These are phyloP conservation scores for Nezara viridula DNA, from an alignment of 2,888 invertebrate species.

Conservation along the genomic window DNA sequence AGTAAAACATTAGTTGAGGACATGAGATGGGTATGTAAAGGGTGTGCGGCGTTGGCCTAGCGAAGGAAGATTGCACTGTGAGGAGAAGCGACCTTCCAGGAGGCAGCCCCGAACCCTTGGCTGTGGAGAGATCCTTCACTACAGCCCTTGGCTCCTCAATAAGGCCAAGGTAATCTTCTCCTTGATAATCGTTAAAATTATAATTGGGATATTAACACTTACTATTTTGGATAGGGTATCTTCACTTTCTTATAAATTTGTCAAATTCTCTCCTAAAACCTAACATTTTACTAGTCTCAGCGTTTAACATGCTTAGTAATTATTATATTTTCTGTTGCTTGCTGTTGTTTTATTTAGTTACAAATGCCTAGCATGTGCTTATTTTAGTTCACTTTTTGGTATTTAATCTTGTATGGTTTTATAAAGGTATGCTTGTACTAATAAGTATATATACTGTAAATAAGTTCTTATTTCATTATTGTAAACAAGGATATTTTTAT, in stretches of 20 bases:
- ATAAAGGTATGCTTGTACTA: neutral
- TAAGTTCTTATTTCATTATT: no score
- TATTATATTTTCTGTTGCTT: neutral
- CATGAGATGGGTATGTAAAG: slow-evolving; percentile 52
- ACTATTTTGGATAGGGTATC: slow-evolving; percentile 28
- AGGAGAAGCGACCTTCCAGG: slow-evolving; percentile 41
- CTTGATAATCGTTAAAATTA: slow-evolving; percentile 26
- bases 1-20: slow-evolving; percentile 51
- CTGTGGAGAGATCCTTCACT: slow-evolving; percentile 63
- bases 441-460: neutral
- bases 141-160: slow-evolving; percentile 63
- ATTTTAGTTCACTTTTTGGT: neutral
- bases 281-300: neutral
- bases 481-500: no score
- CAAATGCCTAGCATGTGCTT: neutral
- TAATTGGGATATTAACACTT: slow-evolving; percentile 39
- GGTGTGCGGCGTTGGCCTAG: slow-evolving; percentile 65
- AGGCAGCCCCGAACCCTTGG: slow-evolving; percentile 63
- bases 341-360: neutral
- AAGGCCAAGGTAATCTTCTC: slow-evolving; percentile 62
- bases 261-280: neutral
- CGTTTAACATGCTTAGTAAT: neutral
- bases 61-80: slow-evolving; percentile 63
- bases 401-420: neutral
- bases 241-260: neutral